These are phyloP conservation scores for Icerya purchasi DNA, from an alignment of 2,888 invertebrate species.

Conservation along the genomic window DNA sequence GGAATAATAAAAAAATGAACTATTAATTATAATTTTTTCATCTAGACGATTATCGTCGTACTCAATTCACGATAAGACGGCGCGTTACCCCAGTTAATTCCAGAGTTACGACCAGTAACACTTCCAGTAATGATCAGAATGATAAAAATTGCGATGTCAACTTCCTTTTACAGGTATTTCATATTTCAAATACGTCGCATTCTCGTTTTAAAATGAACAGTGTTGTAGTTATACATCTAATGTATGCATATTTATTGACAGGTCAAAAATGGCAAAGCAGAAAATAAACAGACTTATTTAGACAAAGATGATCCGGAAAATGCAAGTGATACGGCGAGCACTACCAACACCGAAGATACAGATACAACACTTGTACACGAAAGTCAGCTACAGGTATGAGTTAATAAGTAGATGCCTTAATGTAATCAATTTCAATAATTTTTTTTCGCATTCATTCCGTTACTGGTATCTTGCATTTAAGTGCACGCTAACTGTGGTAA, in stretches of 20 bases:
- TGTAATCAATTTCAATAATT: background rate
- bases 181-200: too few relatives aligned
- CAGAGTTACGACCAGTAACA: constrained; percentile 1
- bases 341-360: constrained; percentile 46
- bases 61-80: constrained; percentile 19
- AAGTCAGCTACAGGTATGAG: constrained; percentile 33
- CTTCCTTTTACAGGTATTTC: constrained; percentile 36
- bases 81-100: constrained; percentile 13
- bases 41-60: constrained; percentile 18
- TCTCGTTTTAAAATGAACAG: too few relatives aligned
- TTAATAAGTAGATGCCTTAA: background rate
- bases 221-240: too few relatives aligned
- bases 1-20: background rate
- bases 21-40: background rate
- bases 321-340: constrained; percentile 31
- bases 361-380: constrained; percentile 43
- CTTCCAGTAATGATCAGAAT: background rate
- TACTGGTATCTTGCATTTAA: too few relatives aligned
- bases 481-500: too few relatives aligned
- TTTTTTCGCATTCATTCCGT: too few relatives aligned
- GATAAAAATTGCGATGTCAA: constrained; percentile 36
- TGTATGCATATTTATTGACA: too few relatives aligned
- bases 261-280: constrained; percentile 5
- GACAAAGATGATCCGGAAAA: constrained; percentile 29
- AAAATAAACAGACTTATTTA: background rate